phyloP scores from a whole-genome alignment of 2,797 vertebrate genomes.

The Catostomus latipinnis region DNA sequence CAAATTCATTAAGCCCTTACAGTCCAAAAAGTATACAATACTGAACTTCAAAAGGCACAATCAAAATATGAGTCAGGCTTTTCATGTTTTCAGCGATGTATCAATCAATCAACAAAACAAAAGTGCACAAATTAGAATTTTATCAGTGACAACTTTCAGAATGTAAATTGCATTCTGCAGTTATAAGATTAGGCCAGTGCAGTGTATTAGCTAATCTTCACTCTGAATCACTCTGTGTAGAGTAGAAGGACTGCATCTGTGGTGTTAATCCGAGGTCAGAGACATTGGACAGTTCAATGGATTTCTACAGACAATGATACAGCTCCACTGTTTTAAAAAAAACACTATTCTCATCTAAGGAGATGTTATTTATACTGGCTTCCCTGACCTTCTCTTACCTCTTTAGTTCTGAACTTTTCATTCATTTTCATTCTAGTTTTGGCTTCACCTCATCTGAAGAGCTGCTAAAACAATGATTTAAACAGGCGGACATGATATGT shows the following conservation, averaged over 20 bases:
- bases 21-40: not conserved
- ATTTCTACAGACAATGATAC: not conserved
- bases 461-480: not conserved
- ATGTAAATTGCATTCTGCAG: not conserved
- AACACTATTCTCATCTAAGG: slow-evolving; percentile 4
- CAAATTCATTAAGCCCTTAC: too few relatives aligned
- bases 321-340: not conserved
- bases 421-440: slow-evolving; percentile 4
- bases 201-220: not conserved
- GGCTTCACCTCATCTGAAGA: not conserved
- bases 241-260: not conserved
- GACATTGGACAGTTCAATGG: slow-evolving; percentile 9
- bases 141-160: not conserved
- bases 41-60: not conserved
- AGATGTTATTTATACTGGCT: not conserved
- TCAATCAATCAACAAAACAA: not conserved
- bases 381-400: not conserved
- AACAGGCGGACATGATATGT: too few relatives aligned
- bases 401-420: not conserved
- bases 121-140: too few relatives aligned
- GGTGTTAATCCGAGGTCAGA: not conserved
- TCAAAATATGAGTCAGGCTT: not conserved
- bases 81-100: not conserved
- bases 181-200: not conserved
- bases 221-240: not conserved